Evolutionary conservation across 2,113 vertebrate genomes (phyloP), one percentile per base, ranked within the genome.

Genomic region (Cheilinus undulatus): DNA sequence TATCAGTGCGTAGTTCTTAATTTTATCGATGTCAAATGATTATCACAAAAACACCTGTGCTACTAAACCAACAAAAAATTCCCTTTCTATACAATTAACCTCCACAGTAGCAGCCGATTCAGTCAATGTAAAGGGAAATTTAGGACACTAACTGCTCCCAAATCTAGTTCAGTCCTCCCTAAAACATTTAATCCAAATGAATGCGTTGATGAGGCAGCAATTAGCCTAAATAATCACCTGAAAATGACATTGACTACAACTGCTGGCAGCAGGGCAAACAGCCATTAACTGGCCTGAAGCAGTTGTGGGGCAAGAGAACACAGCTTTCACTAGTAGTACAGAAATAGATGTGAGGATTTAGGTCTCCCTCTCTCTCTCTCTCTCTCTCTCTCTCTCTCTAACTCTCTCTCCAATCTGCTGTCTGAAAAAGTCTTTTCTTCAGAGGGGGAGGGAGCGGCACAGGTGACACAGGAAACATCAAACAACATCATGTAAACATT

Each of bases 271-370:
- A n/a, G 73, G 60, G 24, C 42, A 75, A 78, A 81, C 30, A 27
- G 69, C 52, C 68, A 56, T 67, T 76, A 77, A 72, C 62, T 75
- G 65, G 57, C 71, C 82, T 22, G 78, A 34, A 67, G 84, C 68
- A 70, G 79, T 83, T 86, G 80, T 68, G 54, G 86, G 89, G 73
- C 82, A 85, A 79, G 76, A 86, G 76, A 83, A 78, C 81, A 88
- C 77, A 86, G 73, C 74, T 81, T 72, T 66, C 68, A 72, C 52
- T 63, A 71, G 68, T 63, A 76, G 86, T 57, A 79, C 88, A 90
- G 77, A 90, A 91, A 90, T 89, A 89, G 85, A 91, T 63, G 82
- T 82, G 43, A 57, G 83, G 86, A 92, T 89, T 91, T 90, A 89
- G 89, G 89, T 91, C 83, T 89, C 84, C 82, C 86, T 84, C 84